A percentile compares a stretch with the other conserved stretches of the same genome.
Evolutionary conservation across 2,888 invertebrate genomes (phyloP).

Genomic region (Sminthurinus aureus): DNA sequence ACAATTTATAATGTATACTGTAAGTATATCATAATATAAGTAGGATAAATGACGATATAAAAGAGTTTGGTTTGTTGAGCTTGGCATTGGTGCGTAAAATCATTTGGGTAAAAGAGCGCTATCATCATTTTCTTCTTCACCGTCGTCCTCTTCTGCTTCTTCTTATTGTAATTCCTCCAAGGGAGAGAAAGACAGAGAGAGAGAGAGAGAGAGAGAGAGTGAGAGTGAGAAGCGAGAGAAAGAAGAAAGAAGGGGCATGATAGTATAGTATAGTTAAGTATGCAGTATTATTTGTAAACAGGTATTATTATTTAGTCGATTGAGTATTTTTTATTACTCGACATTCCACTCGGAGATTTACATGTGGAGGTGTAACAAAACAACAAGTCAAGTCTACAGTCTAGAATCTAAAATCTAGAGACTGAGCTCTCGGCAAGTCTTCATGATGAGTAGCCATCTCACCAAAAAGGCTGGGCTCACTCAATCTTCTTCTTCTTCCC

Average conservation of each 20-base stretch:
- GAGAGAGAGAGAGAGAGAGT: no score
- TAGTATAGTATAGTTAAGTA: conserved; percentile 13
- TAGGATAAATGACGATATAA: neutral
- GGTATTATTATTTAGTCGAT: conserved; percentile 32
- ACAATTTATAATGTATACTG: no score
- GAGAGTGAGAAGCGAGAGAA: neutral
- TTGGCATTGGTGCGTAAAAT: conserved; percentile 36
- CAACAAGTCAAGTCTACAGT: no score
- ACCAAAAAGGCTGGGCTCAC: neutral
- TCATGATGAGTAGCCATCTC: neutral
- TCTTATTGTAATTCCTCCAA: neutral
- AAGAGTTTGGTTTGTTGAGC: neutral
- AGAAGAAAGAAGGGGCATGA: neutral
- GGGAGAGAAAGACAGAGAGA: no score
- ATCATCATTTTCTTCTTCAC: conserved; percentile 24
- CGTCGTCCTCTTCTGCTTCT: no score
- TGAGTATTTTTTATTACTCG: conserved; percentile 28
- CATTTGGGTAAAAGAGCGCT: conserved; percentile 22
- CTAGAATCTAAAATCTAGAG: no score
- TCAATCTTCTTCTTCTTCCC: conserved; percentile 3
- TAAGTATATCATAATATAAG: neutral
- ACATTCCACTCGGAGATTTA: conserved; percentile 27
- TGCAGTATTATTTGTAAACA: conserved; percentile 32
- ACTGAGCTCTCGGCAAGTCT: conserved; percentile 1
- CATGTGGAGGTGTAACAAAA: conserved; percentile 20